A percentile compares a stretch with the other conserved stretches of the same genome.
Conservation (phyloP, 2,113 vertebrate genomes). For the Alectura lathami region DNA sequence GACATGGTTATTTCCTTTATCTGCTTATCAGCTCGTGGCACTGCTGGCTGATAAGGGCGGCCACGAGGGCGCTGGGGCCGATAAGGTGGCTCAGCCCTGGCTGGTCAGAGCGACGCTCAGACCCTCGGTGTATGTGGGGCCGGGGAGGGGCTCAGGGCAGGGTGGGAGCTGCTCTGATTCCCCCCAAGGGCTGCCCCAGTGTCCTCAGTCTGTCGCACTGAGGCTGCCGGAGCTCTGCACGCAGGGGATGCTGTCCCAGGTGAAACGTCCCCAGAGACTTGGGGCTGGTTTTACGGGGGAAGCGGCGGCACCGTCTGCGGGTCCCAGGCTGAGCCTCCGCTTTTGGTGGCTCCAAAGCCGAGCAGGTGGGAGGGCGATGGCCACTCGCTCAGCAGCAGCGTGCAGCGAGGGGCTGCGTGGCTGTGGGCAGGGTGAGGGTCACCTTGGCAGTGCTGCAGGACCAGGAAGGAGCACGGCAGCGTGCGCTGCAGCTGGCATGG, state of each 20-base stretch:
- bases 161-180: no score
- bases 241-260: not conserved
- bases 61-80: not conserved
- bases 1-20: not conserved
- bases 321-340: not conserved
- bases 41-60: not conserved
- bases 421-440: no score
- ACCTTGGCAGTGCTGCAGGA: no score
- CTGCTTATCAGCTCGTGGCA: not conserved
- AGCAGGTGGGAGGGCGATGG: not conserved
- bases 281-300: not conserved
- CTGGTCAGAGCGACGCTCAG: rapidly evolving
- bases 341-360: not conserved
- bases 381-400: no score
- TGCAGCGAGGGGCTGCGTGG: no score
- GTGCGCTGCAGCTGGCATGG: no score
- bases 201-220: not conserved
- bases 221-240: not conserved
- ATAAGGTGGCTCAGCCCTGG: not conserved
- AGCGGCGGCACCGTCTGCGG: not conserved
- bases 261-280: not conserved
- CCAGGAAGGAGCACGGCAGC: not conserved
- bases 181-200: no score
- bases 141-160: not conserved
- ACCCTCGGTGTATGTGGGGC: rapidly evolving